These are phyloP conservation scores for Ailuropoda melanoleuca DNA, from an alignment of 2,113 vertebrate species.

Conservation along the genomic window DNA sequence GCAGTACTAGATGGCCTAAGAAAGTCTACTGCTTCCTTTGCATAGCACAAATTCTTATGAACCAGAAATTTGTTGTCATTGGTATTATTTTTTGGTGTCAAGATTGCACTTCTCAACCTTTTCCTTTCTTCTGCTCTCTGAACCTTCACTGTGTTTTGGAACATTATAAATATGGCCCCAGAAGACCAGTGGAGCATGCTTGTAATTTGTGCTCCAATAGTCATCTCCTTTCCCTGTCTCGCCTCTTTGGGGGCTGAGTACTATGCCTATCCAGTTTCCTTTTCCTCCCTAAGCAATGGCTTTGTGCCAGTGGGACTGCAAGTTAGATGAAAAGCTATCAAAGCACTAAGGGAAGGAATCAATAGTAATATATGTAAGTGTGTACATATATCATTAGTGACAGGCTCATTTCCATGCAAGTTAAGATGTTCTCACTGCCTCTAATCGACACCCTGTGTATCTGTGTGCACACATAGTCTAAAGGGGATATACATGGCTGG, in stretches of 20 bases:
- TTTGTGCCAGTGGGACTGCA: slow-evolving; percentile 10
- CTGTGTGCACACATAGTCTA: not conserved
- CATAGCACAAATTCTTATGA: not conserved
- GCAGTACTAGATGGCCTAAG: not conserved
- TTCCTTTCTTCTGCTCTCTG: not conserved
- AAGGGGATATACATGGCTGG: not conserved
- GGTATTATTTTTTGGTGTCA: not conserved
- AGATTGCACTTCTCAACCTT: not conserved
- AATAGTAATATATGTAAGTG: slow-evolving; percentile 27
- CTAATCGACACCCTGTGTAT: not conserved
- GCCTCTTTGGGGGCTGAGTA: not conserved
- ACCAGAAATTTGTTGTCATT: not conserved
- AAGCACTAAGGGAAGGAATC: slow-evolving; percentile 38
- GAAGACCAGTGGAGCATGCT: not conserved
- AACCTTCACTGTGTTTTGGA: not conserved
- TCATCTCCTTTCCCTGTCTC: not conserved
- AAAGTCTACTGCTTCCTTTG: not conserved
- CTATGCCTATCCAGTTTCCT: not conserved
- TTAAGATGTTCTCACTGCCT: slow-evolving; percentile 11
- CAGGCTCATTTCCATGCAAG: slow-evolving; percentile 59
- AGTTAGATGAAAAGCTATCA: slow-evolving; percentile 60
- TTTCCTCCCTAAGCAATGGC: slow-evolving; percentile 11
- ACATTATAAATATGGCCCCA: not conserved
- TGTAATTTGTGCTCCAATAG: not conserved
- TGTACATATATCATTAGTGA: slow-evolving; percentile 53